A percentile compares a stretch with the other conserved stretches of the same genome.
Conservation (phyloP, 2,113 vertebrate genomes). For the Centropus bengalensis region DNA sequence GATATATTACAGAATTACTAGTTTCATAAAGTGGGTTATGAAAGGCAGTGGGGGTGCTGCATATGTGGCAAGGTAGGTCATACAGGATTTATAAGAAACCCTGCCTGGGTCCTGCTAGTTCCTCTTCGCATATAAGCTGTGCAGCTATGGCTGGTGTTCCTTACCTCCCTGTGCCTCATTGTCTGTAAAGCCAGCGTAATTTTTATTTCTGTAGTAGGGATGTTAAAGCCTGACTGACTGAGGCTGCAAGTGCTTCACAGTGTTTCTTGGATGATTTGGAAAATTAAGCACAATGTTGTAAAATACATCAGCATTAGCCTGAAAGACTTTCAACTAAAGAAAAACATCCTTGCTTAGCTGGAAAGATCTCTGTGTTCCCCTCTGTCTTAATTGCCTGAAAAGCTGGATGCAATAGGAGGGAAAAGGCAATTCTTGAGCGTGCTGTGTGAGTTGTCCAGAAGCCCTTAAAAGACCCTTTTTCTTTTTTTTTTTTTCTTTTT, state of each 20-base stretch:
- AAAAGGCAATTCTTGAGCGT: slow-evolving; percentile 27
- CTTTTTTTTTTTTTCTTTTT: slow-evolving; percentile 29
- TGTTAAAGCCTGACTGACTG: background rate
- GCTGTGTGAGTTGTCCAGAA: slow-evolving; percentile 19
- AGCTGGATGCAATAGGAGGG: slow-evolving; percentile 5
- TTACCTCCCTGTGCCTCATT: background rate
- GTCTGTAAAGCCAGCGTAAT: background rate
- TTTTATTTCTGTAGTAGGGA: background rate
- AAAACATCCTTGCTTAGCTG: background rate
- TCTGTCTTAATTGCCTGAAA: slow-evolving; percentile 30
- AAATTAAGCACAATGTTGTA: background rate
- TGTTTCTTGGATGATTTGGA: background rate
- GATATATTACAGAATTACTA: slow-evolving; percentile 54
- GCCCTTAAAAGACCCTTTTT: background rate
- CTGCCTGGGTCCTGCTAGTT: background rate
- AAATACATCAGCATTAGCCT: background rate
- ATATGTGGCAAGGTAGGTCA: slow-evolving; percentile 24
- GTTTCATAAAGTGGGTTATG: slow-evolving; percentile 53
- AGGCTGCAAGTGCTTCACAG: accelerated
- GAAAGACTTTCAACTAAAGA: slow-evolving; percentile 8
- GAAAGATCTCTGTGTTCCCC: background rate
- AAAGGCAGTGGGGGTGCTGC: slow-evolving; percentile 5
- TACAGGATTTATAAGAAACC: slow-evolving; percentile 18
- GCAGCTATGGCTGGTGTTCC: background rate
- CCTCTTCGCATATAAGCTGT: background rate